Conservation (phyloP, 1,140 invertebrate genomes). For the Agrypnia vestita region DNA sequence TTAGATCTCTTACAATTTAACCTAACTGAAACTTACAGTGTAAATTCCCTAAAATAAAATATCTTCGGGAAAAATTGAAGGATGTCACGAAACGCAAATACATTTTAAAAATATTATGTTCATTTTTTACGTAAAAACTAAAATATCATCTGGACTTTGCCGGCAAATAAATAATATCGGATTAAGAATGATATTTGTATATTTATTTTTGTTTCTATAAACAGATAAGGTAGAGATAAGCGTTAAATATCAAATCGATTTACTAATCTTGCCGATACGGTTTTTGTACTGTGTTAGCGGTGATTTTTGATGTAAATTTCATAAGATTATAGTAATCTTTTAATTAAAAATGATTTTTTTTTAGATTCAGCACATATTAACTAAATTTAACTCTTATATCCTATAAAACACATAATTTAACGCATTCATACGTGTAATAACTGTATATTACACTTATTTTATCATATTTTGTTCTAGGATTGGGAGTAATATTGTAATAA, state of each 20-base stretch:
- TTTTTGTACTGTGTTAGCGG: not conserved
- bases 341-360: no score
- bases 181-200: slow-evolving; percentile 8
- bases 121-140: no score
- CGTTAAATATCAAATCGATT: slow-evolving; percentile 3
- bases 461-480: no score
- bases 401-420: no score
- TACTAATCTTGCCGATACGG: slow-evolving; percentile 5
- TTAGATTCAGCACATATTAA: not conserved
- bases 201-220: not conserved
- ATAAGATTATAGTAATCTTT: not conserved
- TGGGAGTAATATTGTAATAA: no score
- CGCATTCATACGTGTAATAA: no score
- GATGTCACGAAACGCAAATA: no score
- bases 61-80: not conserved
- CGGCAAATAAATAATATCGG: slow-evolving; percentile 6
- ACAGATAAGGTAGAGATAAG: not conserved
- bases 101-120: not conserved
- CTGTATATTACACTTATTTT: not conserved
- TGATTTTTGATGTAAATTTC: slow-evolving; percentile 13
- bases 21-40: no score
- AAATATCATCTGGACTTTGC: not conserved
- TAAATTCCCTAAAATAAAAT: no score
- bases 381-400: not conserved
- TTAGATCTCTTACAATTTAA: no score